Conservation (phyloP, 2,797 vertebrate species). For the Mycteria americana region DNA sequence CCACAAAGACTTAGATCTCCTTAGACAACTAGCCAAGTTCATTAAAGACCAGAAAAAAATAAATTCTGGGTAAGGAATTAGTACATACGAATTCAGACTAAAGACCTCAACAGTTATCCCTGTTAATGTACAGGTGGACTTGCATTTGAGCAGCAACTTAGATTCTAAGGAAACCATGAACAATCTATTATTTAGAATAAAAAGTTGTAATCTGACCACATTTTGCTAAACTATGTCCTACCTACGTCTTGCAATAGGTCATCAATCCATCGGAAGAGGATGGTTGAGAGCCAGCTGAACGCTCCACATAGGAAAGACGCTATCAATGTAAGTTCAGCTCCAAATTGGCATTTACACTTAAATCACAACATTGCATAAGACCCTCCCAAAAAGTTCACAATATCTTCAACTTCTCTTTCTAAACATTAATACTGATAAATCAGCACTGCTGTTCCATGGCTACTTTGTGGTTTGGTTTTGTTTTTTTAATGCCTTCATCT, state of each 20-base stretch:
- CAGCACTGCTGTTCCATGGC: neutral
- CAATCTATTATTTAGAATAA: neutral
- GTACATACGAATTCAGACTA: neutral
- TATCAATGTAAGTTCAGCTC: neutral
- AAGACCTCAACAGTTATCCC: neutral
- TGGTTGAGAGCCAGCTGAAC: neutral
- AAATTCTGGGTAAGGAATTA: neutral
- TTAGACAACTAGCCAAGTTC: neutral
- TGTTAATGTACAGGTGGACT: neutral
- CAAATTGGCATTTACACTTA: neutral
- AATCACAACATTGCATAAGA: neutral
- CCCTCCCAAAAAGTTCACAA: neutral
- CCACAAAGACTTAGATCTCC: neutral
- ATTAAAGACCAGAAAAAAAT: neutral
- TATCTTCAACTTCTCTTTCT: neutral
- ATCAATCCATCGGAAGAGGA: neutral
- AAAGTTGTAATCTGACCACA: neutral
- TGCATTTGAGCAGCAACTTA: neutral
- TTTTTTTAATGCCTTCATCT: neutral
- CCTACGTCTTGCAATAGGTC: fast-evolving
- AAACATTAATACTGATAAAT: neutral
- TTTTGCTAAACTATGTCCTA: neutral
- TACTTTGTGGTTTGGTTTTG: neutral
- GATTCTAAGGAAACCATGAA: neutral
- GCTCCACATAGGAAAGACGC: neutral